Percentiles rank a stretch among this genome's conserved stretches.
phyloP scores from a whole-genome alignment of 1,140 invertebrate genomes.

The Cydia amplana region DNA sequence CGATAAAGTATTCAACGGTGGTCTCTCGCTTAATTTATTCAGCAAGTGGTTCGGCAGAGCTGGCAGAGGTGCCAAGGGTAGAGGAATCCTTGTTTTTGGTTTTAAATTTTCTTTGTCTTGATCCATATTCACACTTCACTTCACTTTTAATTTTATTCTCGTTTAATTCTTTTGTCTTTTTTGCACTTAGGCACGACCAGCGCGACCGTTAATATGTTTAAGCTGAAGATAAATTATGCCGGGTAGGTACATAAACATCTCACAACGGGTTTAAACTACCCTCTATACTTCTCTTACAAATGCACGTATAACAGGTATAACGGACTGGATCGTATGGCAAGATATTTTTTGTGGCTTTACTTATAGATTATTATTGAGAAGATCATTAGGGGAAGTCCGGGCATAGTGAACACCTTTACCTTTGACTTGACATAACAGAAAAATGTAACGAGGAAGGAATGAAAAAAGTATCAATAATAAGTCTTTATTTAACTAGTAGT shows the following conservation, averaged over 20 bases:
- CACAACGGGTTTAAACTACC: not conserved
- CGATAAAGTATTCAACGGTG: constrained; percentile 54
- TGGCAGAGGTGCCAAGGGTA: constrained; percentile 56
- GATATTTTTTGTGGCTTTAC: no score
- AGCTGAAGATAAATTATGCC: constrained; percentile 11
- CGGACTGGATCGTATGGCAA: no score
- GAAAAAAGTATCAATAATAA: no score
- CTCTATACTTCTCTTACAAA: not conserved
- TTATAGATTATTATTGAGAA: no score
- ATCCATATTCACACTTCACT: constrained; percentile 46
- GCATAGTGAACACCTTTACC: no score
- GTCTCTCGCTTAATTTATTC: constrained; percentile 38
- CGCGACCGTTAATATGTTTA: constrained; percentile 43
- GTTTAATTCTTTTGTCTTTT: constrained; percentile 25
- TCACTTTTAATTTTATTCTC: not conserved
- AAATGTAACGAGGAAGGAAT: no score
- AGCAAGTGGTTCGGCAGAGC: constrained; percentile 51
- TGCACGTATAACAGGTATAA: no score
- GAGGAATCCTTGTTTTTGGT: constrained; percentile 54
- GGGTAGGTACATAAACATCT: not conserved
- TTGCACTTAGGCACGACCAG: constrained; percentile 49
- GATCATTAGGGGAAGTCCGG: no score
- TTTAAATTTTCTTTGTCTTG: constrained; percentile 56
- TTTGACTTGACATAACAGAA: no score
- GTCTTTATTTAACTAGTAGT: no score